phyloP scores from a whole-genome alignment of 37 sponge, comb jelly and placozoan genomes.

The Cliona cf. orientalis region DNA sequence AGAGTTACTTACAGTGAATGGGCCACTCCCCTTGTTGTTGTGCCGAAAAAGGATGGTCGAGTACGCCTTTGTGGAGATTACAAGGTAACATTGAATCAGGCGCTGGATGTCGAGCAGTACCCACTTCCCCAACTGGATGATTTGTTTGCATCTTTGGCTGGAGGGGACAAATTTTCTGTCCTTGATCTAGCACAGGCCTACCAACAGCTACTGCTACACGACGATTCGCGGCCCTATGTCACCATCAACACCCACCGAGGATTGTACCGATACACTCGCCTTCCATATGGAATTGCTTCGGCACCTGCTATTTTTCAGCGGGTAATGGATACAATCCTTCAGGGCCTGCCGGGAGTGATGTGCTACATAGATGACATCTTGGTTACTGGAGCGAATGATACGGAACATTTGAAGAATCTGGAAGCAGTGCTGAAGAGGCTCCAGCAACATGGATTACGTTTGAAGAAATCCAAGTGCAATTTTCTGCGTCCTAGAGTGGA shows the following conservation, averaged over 20 bases:
- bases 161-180: conserved; percentile 37
- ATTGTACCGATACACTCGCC: conserved; percentile 19
- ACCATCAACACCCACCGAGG: conserved; percentile 24
- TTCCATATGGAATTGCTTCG: conserved; percentile 21
- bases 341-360: conserved; percentile 5
- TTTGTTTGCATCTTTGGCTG: conserved; percentile 22
- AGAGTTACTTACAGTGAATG: conserved; percentile 36
- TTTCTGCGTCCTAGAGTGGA: conserved; percentile 21
- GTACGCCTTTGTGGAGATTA: conserved; percentile 58
- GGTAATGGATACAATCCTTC: conserved; percentile 15
- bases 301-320: conserved; percentile 30
- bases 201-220: background rate
- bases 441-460: conserved; percentile 6
- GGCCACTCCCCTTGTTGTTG: conserved; percentile 50
- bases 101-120: conserved; percentile 31
- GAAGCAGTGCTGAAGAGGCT: conserved; percentile 28
- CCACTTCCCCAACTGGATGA: conserved; percentile 36
- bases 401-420: conserved; percentile 34
- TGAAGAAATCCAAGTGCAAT: conserved; percentile 26
- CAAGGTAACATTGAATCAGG: conserved; percentile 43
- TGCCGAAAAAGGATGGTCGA: conserved; percentile 38
- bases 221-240: background rate
- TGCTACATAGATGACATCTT: too few species aligned
- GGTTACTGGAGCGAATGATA: conserved; percentile 31
- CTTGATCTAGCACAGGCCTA: conserved; percentile 39